These are phyloP conservation scores for Miichthys miiuy DNA, from an alignment of 2,797 vertebrate genomes.

Conservation along the genomic window DNA sequence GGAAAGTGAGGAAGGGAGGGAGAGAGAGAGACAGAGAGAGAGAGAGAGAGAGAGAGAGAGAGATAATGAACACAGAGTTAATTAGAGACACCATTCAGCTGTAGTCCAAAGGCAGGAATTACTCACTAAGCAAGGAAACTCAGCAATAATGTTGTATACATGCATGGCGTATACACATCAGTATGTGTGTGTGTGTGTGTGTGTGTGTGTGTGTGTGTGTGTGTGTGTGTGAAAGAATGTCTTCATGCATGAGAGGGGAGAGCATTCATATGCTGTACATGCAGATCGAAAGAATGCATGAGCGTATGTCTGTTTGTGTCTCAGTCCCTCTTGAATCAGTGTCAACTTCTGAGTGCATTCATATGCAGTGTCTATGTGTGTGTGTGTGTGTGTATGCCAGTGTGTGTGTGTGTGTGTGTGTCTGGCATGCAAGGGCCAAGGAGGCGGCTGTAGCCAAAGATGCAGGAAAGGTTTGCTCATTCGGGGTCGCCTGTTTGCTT, in stretches of 20 bases:
- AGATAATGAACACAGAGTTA: constrained; percentile 50
- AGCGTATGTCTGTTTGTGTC: constrained; percentile 24
- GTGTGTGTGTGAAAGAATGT: neutral
- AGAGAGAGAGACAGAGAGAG: neutral
- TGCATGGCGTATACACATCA: neutral
- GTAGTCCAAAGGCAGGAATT: constrained; percentile 61
- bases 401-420: constrained; percentile 25
- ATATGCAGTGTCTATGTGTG: neutral
- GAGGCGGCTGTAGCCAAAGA: constrained; percentile 69
- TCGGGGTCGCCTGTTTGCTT: constrained; percentile 83
- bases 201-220: constrained; percentile 4
- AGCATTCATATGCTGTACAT: constrained; percentile 11
- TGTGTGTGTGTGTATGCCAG: constrained; percentile 9
- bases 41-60: constrained; percentile 26
- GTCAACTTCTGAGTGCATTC: constrained; percentile 3
- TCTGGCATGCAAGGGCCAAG: constrained; percentile 36
- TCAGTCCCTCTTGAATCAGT: constrained; percentile 26
- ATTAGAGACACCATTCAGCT: constrained; percentile 63
- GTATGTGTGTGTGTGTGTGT: constrained; percentile 13
- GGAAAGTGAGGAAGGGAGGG: neutral
- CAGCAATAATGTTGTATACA: constrained; percentile 30
- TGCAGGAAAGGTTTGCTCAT: constrained; percentile 82
- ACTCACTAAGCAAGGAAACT: constrained; percentile 49
- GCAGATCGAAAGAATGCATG: constrained; percentile 17
- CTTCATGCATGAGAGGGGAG: neutral